phyloP scores from a whole-genome alignment of 1,140 invertebrate genomes.

The Magallana ariakensis region DNA sequence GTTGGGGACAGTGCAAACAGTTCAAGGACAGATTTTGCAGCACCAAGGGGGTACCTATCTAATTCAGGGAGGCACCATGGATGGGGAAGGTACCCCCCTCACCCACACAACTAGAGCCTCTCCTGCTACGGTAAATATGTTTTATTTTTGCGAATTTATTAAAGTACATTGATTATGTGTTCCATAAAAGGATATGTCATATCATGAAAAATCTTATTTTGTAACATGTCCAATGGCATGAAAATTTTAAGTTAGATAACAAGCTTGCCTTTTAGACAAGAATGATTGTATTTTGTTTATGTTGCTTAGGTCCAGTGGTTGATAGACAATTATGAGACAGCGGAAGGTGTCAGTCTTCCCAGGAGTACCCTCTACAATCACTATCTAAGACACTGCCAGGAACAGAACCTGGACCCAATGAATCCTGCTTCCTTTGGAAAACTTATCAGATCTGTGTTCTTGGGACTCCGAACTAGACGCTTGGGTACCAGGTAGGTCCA shows the following conservation, averaged over 20 bases:
- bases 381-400: conserved; percentile 95
- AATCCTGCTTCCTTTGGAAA: conserved; percentile 99
- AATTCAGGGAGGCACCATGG: conserved; percentile 85
- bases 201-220: no score
- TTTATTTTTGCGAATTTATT: no score
- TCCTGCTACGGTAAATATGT: conserved; percentile 90
- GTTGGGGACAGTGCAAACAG: conserved; percentile 72
- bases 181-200: no score
- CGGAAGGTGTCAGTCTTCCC: conserved; percentile 97
- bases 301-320: conserved; percentile 94
- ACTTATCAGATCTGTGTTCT: conserved; percentile 97
- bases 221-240: background rate
- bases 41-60: conserved; percentile 82
- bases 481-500: conserved; percentile 90
- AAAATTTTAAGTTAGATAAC: background rate
- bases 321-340: conserved; percentile 98
- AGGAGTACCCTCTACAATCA: conserved; percentile 97
- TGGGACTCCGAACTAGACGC: conserved; percentile 94
- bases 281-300: no score
- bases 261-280: background rate
- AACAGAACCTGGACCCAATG: conserved; percentile 97
- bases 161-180: no score
- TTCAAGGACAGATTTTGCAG: conserved; percentile 79
- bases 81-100: conserved; percentile 82
- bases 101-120: conserved; percentile 92